Conservation (phyloP, 2,113 vertebrate species). For the Tachysurus fulvidraco region DNA sequence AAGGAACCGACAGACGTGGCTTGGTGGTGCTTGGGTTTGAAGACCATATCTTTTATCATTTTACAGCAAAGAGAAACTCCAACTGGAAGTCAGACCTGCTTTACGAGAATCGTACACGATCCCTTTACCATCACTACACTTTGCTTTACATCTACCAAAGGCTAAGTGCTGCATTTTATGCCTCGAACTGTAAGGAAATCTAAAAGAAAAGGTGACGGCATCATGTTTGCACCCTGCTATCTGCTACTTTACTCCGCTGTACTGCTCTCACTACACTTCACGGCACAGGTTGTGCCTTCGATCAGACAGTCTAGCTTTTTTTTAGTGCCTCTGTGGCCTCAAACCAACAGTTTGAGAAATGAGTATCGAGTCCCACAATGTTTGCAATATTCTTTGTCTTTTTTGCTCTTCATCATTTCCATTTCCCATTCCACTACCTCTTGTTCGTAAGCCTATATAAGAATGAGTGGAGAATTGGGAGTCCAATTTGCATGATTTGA, state of each 20-base stretch:
- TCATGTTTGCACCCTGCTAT: neutral
- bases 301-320: slow-evolving; percentile 24
- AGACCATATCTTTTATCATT: neutral
- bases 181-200: neutral
- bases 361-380: slow-evolving; percentile 22
- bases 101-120: neutral
- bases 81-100: neutral
- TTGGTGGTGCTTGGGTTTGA: neutral
- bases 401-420: slow-evolving; percentile 14
- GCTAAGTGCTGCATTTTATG: neutral
- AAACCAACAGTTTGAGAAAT: slow-evolving; percentile 33
- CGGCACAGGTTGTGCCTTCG: neutral
- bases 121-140: neutral
- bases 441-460: slow-evolving; percentile 8
- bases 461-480: slow-evolving; percentile 23
- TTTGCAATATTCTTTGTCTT: slow-evolving; percentile 37
- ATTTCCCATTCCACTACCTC: neutral
- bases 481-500: slow-evolving; percentile 29
- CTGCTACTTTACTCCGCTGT: neutral
- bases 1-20: neutral
- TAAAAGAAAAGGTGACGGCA: neutral
- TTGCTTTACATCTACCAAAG: slow-evolving; percentile 4
- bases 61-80: neutral
- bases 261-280: neutral
- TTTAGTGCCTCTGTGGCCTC: slow-evolving; percentile 37